Evolutionary conservation across 2,888 invertebrate species (phyloP), one percentile per base, ranked within the genome.

Genomic region (Doris montereyensis): DNA sequence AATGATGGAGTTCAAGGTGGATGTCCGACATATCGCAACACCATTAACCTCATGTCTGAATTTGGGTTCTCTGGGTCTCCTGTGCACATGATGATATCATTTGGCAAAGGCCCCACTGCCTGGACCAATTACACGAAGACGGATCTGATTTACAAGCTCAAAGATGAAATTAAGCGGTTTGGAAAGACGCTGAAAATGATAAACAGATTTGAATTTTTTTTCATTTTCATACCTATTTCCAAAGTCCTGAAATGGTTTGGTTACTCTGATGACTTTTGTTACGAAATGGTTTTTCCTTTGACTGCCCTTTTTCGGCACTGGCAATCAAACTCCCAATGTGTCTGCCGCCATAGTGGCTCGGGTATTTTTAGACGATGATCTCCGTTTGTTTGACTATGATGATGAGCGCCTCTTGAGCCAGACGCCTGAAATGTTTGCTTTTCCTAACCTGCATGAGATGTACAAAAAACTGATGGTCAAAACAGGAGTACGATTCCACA

Each of bases 231-330:
- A 3, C 87, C 88, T 1, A 88, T 88, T 58, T 81, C 83, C 3
- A 84, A 84, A 76, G 86, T 87, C 0, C 78, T 87, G 26, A 84
- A 83, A 57, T 85, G 84, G 84, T 86, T 86, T 77, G 84, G 85
- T 8, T 86, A 86, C 72, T 87, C 88, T 26, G 85, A 86, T n/a
- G 84, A 84, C n/a, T 87, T 88, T 68, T 83, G 85, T 68, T 84
- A 87, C 67, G 78, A 84, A 21, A 88, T 87, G 87, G 87, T 88
- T 0, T 86, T 85, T 34, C 88, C 88, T 1, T 79, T 88, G 24
- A 87, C 87, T 30, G 87, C 88, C 0, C 73, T 88, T n/a, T 77
- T 87, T 87, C 81, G 88, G 87, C 4, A 88, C 88, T 4, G 88
- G 88, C 1, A 88, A 88, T 76, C 86, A 87, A 76, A 87, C 87